Conservation (phyloP, 2,797 vertebrate species). For the Antennarius maculatus region DNA sequence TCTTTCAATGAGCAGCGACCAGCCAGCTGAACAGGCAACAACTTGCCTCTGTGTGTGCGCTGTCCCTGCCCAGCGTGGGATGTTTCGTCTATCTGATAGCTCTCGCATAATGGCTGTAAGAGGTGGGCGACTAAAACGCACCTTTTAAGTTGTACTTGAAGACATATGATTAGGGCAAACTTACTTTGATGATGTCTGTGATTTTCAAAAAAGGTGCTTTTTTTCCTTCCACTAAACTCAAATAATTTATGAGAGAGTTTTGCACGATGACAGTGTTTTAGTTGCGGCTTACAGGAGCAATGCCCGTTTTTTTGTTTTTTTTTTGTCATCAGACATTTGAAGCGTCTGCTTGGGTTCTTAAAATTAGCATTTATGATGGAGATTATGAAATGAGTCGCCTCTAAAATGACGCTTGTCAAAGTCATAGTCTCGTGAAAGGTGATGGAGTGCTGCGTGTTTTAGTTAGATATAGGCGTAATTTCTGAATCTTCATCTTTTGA, state of each 20-base stretch:
- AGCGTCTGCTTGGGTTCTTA: slow-evolving; percentile 20
- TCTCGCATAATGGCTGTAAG: slow-evolving; percentile 46
- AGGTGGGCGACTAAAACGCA: slow-evolving; percentile 62
- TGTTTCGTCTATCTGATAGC: slow-evolving; percentile 43
- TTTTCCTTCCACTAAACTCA: slow-evolving; percentile 58
- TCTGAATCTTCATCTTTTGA: not conserved
- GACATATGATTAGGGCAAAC: slow-evolving; percentile 73
- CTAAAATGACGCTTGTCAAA: slow-evolving; percentile 20
- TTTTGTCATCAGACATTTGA: slow-evolving; percentile 32
- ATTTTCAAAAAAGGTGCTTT: slow-evolving; percentile 51
- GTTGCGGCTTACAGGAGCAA: slow-evolving; percentile 47
- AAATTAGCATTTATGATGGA: slow-evolving; percentile 8
- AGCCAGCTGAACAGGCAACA: slow-evolving; percentile 43
- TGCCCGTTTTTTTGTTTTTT: slow-evolving; percentile 54
- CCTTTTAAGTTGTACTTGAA: slow-evolving; percentile 59
- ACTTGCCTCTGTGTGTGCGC: slow-evolving; percentile 44
- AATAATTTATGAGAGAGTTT: slow-evolving; percentile 64
- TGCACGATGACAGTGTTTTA: slow-evolving; percentile 66
- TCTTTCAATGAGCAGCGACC: slow-evolving; percentile 20
- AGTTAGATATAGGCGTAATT: too few species aligned
- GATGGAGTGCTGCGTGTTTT: not conserved
- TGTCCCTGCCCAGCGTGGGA: slow-evolving; percentile 26
- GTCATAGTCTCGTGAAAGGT: slow-evolving; percentile 6
- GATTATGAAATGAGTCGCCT: slow-evolving; percentile 17
- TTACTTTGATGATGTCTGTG: slow-evolving; percentile 68